These are phyloP conservation scores for Ciconia boyciana DNA, from an alignment of 2,113 vertebrate species.

Conservation along the genomic window DNA sequence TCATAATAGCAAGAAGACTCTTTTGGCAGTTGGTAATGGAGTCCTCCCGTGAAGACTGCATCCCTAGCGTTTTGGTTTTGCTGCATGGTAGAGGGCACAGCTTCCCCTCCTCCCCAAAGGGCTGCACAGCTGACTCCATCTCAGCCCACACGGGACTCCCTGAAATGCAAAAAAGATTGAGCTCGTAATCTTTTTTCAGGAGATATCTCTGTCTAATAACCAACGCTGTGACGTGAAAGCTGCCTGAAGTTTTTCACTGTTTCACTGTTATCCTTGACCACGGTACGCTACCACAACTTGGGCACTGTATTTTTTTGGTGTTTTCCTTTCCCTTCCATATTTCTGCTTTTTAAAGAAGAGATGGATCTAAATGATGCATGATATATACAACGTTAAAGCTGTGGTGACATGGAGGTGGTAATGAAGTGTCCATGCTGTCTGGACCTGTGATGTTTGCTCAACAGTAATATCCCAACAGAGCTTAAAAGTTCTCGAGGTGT, in stretches of 20 bases:
- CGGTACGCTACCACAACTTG: not conserved
- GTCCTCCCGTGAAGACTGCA: not conserved
- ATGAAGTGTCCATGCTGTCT: not conserved
- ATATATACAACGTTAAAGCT: not conserved
- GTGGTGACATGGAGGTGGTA: not conserved
- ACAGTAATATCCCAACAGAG: not conserved
- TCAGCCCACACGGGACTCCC: not conserved
- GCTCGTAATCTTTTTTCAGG: not conserved
- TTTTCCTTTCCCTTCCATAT: not conserved
- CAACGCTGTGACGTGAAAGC: not conserved
- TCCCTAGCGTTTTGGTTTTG: not conserved
- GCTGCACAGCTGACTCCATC: not conserved
- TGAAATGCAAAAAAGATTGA: not conserved
- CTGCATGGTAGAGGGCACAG: not conserved
- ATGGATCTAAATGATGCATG: not conserved
- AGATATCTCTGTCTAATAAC: not conserved
- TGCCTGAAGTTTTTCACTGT: not conserved
- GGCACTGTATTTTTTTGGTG: not conserved
- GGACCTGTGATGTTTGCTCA: not conserved
- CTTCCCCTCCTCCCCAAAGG: not conserved
- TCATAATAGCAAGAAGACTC: slow-evolving; percentile 25
- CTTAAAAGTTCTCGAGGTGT: not conserved
- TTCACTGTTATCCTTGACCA: not conserved
- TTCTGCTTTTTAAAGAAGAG: not conserved
- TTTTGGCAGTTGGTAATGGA: slow-evolving; percentile 11